These are phyloP conservation scores for Calameuta idolon DNA, from an alignment of 2,888 invertebrate species.

Conservation along the genomic window DNA sequence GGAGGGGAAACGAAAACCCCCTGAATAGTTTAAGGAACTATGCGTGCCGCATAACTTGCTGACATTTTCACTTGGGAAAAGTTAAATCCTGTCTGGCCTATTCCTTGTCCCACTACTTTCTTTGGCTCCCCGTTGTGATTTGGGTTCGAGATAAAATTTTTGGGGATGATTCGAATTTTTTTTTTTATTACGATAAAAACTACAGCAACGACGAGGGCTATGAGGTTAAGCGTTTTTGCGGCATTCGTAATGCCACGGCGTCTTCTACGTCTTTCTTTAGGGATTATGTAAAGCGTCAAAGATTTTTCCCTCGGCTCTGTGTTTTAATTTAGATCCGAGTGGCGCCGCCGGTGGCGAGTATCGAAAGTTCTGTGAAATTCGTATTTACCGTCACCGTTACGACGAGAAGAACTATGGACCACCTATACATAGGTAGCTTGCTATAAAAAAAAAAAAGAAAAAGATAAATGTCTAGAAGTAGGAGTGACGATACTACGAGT, in stretches of 20 bases:
- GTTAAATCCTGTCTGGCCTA: not conserved
- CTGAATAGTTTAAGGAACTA: not conserved
- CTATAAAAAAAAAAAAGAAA: not conserved
- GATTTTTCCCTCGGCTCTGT: not conserved
- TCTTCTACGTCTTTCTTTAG: not conserved
- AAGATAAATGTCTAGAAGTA: not conserved
- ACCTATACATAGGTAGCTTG: not conserved
- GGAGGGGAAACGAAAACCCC: not conserved
- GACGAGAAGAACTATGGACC: not conserved
- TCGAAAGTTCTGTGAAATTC: not conserved
- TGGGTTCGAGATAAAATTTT: not conserved
- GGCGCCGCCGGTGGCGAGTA: not conserved
- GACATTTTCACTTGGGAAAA: not conserved
- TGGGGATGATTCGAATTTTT: not conserved
- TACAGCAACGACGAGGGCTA: no score
- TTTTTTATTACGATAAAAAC: not conserved
- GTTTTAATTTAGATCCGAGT: not conserved
- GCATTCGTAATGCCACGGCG: not conserved
- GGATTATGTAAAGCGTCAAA: not conserved
- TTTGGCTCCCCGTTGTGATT: not conserved
- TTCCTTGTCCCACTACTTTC: not conserved
- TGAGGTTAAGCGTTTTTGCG: not conserved
- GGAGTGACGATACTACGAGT: not conserved
- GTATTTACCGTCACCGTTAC: not conserved
- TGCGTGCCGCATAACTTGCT: not conserved